These are phyloP conservation scores for Hypocryptadius cinnamomeus DNA, from an alignment of 2,113 vertebrate species.

Conservation along the genomic window DNA sequence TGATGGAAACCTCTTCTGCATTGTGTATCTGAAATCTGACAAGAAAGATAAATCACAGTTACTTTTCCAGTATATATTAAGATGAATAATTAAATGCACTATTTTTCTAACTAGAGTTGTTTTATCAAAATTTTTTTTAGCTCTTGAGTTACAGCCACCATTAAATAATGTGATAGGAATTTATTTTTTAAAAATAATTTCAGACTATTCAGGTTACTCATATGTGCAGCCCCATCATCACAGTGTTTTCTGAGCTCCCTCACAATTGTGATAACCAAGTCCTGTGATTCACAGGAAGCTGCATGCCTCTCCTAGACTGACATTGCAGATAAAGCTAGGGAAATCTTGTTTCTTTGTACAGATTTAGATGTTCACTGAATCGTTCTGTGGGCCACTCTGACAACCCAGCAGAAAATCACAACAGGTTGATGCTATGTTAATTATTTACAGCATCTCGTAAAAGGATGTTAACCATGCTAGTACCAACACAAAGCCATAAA, in stretches of 20 bases:
- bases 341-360: background rate
- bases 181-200: background rate
- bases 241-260: background rate
- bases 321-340: background rate
- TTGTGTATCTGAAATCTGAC: constrained; percentile 77
- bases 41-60: background rate
- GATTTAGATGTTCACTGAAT: background rate
- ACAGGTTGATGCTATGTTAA: background rate
- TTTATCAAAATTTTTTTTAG: background rate
- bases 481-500: background rate
- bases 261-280: background rate
- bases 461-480: background rate
- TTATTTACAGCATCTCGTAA: background rate
- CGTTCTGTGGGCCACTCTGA: accelerated
- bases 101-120: background rate
- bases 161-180: background rate
- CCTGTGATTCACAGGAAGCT: background rate
- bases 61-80: background rate
- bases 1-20: constrained; percentile 74
- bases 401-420: background rate
- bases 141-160: background rate
- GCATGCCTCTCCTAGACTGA: background rate
- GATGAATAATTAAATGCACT: background rate
- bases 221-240: accelerated
- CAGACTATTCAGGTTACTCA: background rate